Base-by-base conservation (phyloP, 2,888 invertebrate genomes). In the Oxycera nigricornis region DNA sequence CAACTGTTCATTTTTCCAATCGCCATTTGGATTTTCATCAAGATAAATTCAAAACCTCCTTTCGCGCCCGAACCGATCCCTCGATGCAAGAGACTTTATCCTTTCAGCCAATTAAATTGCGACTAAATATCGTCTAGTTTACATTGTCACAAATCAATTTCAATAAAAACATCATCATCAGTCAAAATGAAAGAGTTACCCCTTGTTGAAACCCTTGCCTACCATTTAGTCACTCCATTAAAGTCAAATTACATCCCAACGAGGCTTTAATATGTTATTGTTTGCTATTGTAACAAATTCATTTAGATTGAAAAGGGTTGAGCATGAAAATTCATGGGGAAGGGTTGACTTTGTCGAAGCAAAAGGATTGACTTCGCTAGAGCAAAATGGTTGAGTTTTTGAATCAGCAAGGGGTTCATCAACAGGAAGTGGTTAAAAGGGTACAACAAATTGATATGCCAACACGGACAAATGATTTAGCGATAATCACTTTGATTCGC, bases 151-250 rank as follows among this genome's bases (percentile, higher is more conserved):
- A 0, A 65, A 65, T 65, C 39, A 65, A 35, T 41, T 39, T 39
- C 2, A 62, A 24, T 41, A 1, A 41, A 35, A 39, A 65, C 65
- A 65, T 65, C 28, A 65, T 65, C 41, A 65, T 41, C 39, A 39
- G 65, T 41, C 65, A 65, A 65, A 24, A 41, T 24, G 6, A 11
- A 41, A 14, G 9, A 14, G 65, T 65, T 65, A 65, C 65, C 50
- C 68, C 52, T 31, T 39, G 2, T 28, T 1, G 22, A 26, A 35
- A 35, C 35, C 62, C 62, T 50, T 68, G 20, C 28, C 20, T 20
- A 30, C 30, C 52, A 68, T 52, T 68, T 46, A 68, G 68, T 68
- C 68, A 52, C 50, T 52, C 68, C 7, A 68, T 68, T 52, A 68
- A 50, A 68, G 9, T 6, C 30, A 50, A 20, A 68, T 39, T 50